Evolutionary conservation across 1,140 invertebrate species (phyloP), one percentile per base, ranked within the genome.

Genomic region (Zaprionus camerounensis): DNA sequence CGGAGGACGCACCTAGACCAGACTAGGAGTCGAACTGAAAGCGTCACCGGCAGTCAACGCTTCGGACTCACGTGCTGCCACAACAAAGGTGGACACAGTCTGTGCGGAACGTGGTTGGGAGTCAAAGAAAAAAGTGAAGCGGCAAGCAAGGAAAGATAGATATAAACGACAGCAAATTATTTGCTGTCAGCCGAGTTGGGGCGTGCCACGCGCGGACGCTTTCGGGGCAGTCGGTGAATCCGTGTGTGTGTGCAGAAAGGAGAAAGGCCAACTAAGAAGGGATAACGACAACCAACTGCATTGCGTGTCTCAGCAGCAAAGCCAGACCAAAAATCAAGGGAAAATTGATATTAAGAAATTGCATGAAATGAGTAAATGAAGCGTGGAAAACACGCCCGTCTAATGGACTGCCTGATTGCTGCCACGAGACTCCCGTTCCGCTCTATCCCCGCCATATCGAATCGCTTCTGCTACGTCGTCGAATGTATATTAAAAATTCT

Each of bases 271-370:
- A 72, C 49, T 55, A 68, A 62, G 46, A 53, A 9, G 28, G 36
- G 12, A 65, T 13, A 31, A 58, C n/a, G 55, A 44, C 53, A 55
- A 36, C 28, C 36, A 68, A 69, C 68, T 78, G 71, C 71, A 78
- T 78, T 78, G 76, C 76, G 76, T 78, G 76, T 68, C 53, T 56
- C 22, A 56, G 57, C 56, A 56, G 26, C 44, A 38, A 49, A 71
- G 61, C 70, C 36, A 46, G 57, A 17, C 26, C 56, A 51, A 65
- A 79, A 80, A 78, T 77, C 66, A 68, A 71, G 49, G 69, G 74
- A 90, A 85, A 88, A 88, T 88, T 90, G 81, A 88, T 88, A 90
- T 91, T 90, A 82, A 77, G 85, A 85, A 85, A 90, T 85, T 90
- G 85, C 81, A 90, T 83, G 79, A 90, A 90, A 85, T 91, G 81